phyloP scores from a whole-genome alignment of 2,888 invertebrate species.

The Zygogramma bicolorata region DNA sequence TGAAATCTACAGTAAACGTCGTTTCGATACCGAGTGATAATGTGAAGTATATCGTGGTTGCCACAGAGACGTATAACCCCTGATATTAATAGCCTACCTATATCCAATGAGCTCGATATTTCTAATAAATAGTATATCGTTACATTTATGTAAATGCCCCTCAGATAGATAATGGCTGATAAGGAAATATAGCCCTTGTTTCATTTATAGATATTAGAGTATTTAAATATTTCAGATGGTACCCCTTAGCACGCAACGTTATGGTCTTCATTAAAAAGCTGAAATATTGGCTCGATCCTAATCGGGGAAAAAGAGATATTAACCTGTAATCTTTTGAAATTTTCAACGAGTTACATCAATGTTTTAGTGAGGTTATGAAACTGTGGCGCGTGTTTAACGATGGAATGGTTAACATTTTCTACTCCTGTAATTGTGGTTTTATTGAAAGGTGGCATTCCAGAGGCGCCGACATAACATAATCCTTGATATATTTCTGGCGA shows the following conservation, averaged over 20 bases:
- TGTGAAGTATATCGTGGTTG: background rate
- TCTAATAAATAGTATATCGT: conserved; percentile 52
- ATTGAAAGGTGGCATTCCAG: background rate
- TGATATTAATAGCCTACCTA: conserved; percentile 1
- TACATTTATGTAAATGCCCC: conserved; percentile 51
- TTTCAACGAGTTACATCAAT: conserved; percentile 33
- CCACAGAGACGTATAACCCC: conserved; percentile 10
- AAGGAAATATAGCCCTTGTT: conserved; percentile 47
- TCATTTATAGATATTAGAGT: conserved; percentile 55
- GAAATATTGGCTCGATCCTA: conserved; percentile 38
- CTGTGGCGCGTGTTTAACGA: conserved; percentile 30
- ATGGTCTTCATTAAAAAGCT: conserved; percentile 41
- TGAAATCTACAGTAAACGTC: background rate
- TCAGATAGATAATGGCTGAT: conserved; percentile 51
- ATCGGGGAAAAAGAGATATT: conserved; percentile 29
- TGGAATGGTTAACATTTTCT: conserved; percentile 12
- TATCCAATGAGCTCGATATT: conserved; percentile 18
- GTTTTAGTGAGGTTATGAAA: conserved; percentile 36
- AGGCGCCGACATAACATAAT: background rate
- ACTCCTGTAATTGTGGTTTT: conserved; percentile 1
- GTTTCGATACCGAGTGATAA: background rate
- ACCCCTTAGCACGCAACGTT: conserved; percentile 55
- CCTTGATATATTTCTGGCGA: background rate
- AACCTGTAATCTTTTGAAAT: conserved; percentile 36
- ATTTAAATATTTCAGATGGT: conserved; percentile 58